Conservation (phyloP, 2,888 invertebrate species). For the Hedya salicella region DNA sequence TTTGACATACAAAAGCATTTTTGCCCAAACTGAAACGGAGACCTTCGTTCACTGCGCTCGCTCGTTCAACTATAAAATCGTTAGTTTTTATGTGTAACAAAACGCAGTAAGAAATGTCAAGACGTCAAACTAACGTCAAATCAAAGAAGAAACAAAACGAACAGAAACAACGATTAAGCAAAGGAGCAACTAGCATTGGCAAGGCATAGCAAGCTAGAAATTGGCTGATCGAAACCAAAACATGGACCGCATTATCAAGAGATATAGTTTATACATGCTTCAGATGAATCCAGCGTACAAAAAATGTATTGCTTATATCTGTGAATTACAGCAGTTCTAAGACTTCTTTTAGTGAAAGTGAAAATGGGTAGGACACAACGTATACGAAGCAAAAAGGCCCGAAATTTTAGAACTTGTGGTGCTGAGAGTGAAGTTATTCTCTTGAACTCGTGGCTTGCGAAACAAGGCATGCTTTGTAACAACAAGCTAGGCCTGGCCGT, state of each 20-base stretch:
- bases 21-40: no score
- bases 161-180: constrained; percentile 67
- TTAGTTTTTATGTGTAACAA: background rate
- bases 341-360: background rate
- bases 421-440: constrained; percentile 69
- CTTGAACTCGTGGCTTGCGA: constrained; percentile 82
- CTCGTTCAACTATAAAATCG: no score
- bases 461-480: constrained; percentile 84
- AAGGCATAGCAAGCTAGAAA: constrained; percentile 85
- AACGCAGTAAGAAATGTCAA: background rate
- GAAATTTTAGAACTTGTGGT: constrained; percentile 68
- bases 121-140: no score
- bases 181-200: no score
- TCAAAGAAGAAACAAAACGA: constrained; percentile 71
- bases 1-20: no score
- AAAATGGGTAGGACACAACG: constrained; percentile 83
- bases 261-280: constrained; percentile 1
- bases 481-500: constrained; percentile 83
- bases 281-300: background rate
- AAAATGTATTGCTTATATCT: background rate
- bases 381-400: constrained; percentile 65
- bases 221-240: constrained; percentile 83
- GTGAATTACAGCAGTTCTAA: background rate
- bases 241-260: constrained; percentile 1
- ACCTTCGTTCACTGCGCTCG: no score